Evolutionary conservation across 2,888 invertebrate species (phyloP).

Genomic region (Himalopsyche tibetana): DNA sequence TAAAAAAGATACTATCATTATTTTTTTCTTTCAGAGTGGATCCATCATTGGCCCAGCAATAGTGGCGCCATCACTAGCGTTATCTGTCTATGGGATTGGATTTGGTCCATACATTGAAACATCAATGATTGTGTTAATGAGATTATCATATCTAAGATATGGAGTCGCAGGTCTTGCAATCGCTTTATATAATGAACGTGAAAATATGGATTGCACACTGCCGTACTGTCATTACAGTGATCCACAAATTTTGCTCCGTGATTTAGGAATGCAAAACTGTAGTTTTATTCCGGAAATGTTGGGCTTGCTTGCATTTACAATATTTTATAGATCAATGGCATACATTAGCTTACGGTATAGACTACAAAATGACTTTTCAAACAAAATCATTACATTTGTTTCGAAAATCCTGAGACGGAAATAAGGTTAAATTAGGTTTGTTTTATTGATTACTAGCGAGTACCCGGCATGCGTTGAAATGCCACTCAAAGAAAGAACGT

Average conservation of each 20-base stretch:
- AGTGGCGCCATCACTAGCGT: constrained; percentile 77
- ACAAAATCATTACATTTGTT: constrained; percentile 76
- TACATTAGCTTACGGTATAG: constrained; percentile 78
- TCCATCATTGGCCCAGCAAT: constrained; percentile 78
- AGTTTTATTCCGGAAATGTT: constrained; percentile 77
- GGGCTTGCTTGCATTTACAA: constrained; percentile 77
- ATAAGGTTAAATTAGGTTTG: constrained; percentile 67
- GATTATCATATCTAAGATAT: constrained; percentile 81
- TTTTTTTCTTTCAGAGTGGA: constrained; percentile 76
- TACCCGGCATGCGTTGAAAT: no score
- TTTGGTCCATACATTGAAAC: constrained; percentile 77
- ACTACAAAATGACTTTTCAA: constrained; percentile 77
- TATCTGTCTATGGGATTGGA: constrained; percentile 81
- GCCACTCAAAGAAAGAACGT: no score
- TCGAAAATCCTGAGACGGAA: constrained; percentile 77
- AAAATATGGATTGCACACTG: constrained; percentile 79
- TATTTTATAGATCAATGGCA: constrained; percentile 76
- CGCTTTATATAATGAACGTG: constrained; percentile 79
- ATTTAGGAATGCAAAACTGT: constrained; percentile 79
- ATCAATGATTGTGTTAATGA: constrained; percentile 77
- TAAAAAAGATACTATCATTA: neutral
- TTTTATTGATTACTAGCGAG: no score
- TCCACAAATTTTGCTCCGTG: constrained; percentile 79
- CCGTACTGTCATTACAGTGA: constrained; percentile 78
- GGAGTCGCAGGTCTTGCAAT: constrained; percentile 80